Evolutionary conservation across 2,113 vertebrate genomes (phyloP).

Genomic region (Gnathonemus echidnorhynchus): DNA sequence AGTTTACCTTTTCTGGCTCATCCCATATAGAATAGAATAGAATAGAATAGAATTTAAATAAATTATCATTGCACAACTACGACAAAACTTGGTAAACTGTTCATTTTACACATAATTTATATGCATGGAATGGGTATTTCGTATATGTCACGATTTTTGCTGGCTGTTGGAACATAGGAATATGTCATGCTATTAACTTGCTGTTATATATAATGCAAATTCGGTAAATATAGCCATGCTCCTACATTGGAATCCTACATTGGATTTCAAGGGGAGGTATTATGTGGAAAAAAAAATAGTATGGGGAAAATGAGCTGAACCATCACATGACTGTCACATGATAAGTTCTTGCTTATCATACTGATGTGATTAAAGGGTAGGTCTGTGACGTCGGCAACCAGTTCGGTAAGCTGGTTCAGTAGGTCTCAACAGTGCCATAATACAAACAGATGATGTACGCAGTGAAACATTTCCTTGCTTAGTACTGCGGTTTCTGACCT

Average conservation of each 20-base stretch:
- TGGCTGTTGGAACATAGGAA: not conserved
- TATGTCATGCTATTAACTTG: not conserved
- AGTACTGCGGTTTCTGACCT: conserved; percentile 5
- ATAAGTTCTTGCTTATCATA: not conserved
- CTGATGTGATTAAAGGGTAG: not conserved
- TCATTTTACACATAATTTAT: not conserved
- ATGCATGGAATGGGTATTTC: not conserved
- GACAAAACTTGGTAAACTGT: not conserved
- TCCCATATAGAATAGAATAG: not conserved
- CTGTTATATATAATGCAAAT: not conserved
- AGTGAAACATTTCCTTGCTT: conserved; percentile 7
- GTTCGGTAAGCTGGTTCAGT: not conserved
- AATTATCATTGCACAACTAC: not conserved
- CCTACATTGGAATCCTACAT: not conserved
- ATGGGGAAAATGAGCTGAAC: not conserved
- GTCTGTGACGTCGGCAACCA: not conserved
- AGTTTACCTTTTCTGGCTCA: not conserved
- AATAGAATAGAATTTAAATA: not conserved
- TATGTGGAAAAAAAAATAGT: not conserved
- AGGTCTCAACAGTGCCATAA: not conserved
- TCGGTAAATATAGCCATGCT: not conserved
- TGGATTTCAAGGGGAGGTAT: not conserved
- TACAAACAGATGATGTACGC: not conserved
- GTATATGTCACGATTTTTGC: not conserved
- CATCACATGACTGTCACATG: not conserved